A percentile compares a stretch with the other conserved stretches of the same genome.
phyloP scores from a whole-genome alignment of 2,113 vertebrate species.

The Empidonax traillii region DNA sequence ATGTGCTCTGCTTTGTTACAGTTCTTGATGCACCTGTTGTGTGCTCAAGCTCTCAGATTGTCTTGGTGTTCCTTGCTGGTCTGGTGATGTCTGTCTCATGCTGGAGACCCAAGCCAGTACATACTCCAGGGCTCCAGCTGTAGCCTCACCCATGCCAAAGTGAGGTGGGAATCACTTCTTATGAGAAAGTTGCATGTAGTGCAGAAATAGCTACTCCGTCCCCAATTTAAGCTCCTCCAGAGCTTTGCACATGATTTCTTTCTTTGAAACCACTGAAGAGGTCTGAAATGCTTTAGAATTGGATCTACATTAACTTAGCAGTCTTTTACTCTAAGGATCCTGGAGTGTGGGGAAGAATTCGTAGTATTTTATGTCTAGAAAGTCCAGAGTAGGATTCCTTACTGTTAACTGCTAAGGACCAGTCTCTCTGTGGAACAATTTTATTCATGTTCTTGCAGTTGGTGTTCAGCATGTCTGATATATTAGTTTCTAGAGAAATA shows the following conservation, averaged over 20 bases:
- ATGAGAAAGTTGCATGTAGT: background rate
- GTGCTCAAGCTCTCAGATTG: background rate
- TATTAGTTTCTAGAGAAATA: background rate
- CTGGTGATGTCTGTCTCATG: background rate
- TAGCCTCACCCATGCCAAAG: background rate
- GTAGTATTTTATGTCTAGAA: background rate
- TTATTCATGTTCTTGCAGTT: background rate
- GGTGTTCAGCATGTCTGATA: background rate
- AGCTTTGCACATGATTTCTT: background rate
- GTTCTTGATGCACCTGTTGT: fast-evolving
- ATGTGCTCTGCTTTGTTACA: background rate
- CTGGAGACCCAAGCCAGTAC: background rate
- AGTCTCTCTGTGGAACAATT: background rate
- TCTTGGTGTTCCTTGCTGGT: background rate
- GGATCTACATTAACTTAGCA: background rate
- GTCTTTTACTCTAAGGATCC: background rate
- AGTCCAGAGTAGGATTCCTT: background rate
- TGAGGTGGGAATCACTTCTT: background rate
- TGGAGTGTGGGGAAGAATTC: background rate
- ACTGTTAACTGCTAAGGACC: background rate
- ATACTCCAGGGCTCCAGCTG: background rate
- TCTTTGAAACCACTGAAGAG: background rate
- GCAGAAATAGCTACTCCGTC: background rate
- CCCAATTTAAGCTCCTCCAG: background rate
- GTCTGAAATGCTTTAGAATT: background rate